phyloP scores from a whole-genome alignment of 2,113 vertebrate genomes.

The Proterorhinus semilunaris region DNA sequence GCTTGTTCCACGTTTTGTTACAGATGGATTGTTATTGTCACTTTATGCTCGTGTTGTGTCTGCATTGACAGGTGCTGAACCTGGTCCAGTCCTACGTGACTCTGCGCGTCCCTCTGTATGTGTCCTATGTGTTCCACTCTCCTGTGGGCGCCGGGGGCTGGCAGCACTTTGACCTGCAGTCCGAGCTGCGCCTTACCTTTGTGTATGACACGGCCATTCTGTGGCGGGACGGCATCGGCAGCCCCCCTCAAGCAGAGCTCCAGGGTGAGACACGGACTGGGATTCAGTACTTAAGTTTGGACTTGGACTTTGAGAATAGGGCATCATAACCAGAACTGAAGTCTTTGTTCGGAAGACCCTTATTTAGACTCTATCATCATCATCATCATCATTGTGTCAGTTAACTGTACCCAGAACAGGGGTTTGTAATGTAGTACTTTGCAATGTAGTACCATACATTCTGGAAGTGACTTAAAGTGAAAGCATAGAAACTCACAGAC shows the following conservation, averaged over 20 bases:
- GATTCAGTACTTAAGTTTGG: not conserved
- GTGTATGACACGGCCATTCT: constrained; percentile 97
- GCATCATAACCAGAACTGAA: not conserved
- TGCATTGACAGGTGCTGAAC: constrained; percentile 83
- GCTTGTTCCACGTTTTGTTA: not conserved
- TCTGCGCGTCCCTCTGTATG: constrained; percentile 88
- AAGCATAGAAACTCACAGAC: too few relatives aligned
- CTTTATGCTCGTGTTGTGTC: not conserved
- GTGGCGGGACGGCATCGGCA: constrained; percentile 91
- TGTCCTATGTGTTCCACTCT: constrained; percentile 93
- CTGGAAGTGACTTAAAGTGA: too few relatives aligned
- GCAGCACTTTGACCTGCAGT: constrained; percentile 95
- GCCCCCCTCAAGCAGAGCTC: constrained; percentile 88
- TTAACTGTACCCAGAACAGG: not conserved
- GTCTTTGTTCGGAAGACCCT: not conserved
- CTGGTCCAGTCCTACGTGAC: constrained; percentile 95
- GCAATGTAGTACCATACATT: too few relatives aligned
- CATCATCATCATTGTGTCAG: not conserved
- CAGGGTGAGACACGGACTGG: constrained; percentile 75
- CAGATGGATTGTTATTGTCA: not conserved
- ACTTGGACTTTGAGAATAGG: not conserved
- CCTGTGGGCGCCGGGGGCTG: constrained; percentile 86
- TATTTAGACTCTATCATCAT: not conserved
- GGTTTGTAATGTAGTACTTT: too few relatives aligned
- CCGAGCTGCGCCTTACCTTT: constrained; percentile 91